phyloP scores from a whole-genome alignment of 1,140 invertebrate genomes.

The Aphidius gifuensis region DNA sequence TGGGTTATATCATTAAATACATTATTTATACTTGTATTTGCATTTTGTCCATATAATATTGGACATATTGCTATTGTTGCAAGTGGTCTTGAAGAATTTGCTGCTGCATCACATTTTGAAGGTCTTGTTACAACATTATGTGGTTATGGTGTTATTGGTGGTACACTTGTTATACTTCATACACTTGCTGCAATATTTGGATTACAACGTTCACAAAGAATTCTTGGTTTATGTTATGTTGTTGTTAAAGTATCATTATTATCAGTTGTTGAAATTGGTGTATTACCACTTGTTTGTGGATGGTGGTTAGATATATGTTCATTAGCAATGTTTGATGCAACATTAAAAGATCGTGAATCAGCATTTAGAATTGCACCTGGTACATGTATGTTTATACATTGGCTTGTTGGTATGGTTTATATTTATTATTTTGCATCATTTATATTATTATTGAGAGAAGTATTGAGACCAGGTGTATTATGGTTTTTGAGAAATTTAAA shows the following conservation, averaged over 20 bases:
- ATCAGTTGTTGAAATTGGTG: slow-evolving; percentile 92
- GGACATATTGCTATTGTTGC: slow-evolving; percentile 79
- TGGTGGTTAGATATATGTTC: slow-evolving; percentile 99
- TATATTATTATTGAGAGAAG: slow-evolving; percentile 88
- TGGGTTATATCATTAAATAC: slow-evolving; percentile 98
- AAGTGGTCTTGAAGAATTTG: slow-evolving; percentile 74
- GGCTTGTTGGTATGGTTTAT: slow-evolving; percentile 99
- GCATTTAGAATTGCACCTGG: slow-evolving; percentile 87
- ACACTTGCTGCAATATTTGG: slow-evolving; percentile 71
- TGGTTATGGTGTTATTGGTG: slow-evolving; percentile 89
- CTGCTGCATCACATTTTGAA: slow-evolving; percentile 82
- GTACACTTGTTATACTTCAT: slow-evolving; percentile 81
- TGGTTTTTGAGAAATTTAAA: slow-evolving; percentile 98
- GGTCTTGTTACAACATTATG: slow-evolving; percentile 88
- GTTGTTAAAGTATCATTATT: slow-evolving; percentile 94
- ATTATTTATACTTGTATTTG: slow-evolving; percentile 88
- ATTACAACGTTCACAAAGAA: slow-evolving; percentile 75
- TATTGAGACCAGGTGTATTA: slow-evolving; percentile 90
- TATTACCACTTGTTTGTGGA: slow-evolving; percentile 94
- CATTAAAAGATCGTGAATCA: slow-evolving; percentile 80
- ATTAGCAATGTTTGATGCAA: slow-evolving; percentile 90
- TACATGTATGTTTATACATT: slow-evolving; percentile 97
- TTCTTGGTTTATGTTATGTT: slow-evolving; percentile 92
- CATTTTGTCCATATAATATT: slow-evolving; percentile 95
- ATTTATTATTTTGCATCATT: slow-evolving; percentile 99